Evolutionary conservation across 2,113 vertebrate species (phyloP), one percentile per base, ranked within the genome.

Genomic region (Aspidoscelis tigris): DNA sequence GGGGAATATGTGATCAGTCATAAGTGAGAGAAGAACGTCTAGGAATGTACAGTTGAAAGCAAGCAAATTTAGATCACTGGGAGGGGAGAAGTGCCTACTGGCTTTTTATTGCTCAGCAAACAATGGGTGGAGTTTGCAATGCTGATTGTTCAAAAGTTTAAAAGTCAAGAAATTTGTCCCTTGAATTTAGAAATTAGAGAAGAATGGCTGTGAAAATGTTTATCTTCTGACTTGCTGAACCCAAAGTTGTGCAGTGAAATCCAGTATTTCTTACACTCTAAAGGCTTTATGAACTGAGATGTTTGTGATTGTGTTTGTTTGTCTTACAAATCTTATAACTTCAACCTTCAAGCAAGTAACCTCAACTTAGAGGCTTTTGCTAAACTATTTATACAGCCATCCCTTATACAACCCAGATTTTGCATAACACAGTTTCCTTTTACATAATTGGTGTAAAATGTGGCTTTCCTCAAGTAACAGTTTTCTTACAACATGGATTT

Each of bases 151-250:
- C 7, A 33, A n/a, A 33, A 39, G 24, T 64, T 65, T 76, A 53
- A 39, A 69, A 76, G 22, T 16, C 5, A 68, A n/a, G 7, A 26
- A 84, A 69, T 69, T 68, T 84, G 66, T 11, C 26, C 22, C 22
- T 84, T 84, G 82, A 78, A 58, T 61, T 58, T 70, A 18, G 7
- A 77, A 24, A 76, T 83, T 55, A 41, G 75, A 74, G n/a, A 74
- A 75, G 71, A 64, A 44, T 61, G 50, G 69, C 39, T 2, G 21
- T 75, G 64, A 6, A 10, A 7, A 21, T 76, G n/a, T 61, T 76
- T 26, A 78, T 61, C 18, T 26, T 78, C 75, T 78, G 41, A 44
- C 71, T 61, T 22, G 61, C 14, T 41, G 14, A 43, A 69, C 9
- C 41, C 24, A 12, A 14, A 47, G 3, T 20, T 58, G 39, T 6